Evolutionary conservation across 2,888 invertebrate genomes (phyloP).

Genomic region (Epirrita christyi): DNA sequence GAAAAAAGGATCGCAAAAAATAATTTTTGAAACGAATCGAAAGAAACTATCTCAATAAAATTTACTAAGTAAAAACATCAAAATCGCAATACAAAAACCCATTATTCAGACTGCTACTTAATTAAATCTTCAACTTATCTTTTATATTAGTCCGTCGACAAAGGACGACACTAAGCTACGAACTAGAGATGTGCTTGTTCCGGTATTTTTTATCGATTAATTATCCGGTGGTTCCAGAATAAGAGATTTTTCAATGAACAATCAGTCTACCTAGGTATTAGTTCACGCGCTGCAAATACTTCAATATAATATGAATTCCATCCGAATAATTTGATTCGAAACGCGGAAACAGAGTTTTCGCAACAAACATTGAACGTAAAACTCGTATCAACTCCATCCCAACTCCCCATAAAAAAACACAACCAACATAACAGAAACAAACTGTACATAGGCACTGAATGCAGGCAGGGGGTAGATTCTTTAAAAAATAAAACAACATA

Average conservation of each 20-base stretch:
- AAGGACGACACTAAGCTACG: conserved; percentile 23
- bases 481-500: background rate
- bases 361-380: background rate
- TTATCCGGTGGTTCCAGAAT: background rate
- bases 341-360: background rate
- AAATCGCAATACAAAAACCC: conserved; percentile 22
- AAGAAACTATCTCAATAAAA: conserved; percentile 12
- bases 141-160: conserved; percentile 23
- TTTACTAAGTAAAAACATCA: conserved; percentile 22
- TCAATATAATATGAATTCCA: too few relatives aligned
- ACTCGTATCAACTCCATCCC: background rate
- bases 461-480: background rate
- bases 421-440: too few relatives aligned
- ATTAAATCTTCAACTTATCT: conserved; percentile 36
- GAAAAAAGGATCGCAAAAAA: background rate
- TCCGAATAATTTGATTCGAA: background rate
- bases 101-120: conserved; percentile 27
- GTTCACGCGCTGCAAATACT: too few relatives aligned
- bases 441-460: background rate
- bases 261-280: too few relatives aligned
- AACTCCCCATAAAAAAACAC: background rate
- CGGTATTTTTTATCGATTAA: conserved; percentile 7
- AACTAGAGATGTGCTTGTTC: conserved; percentile 16
- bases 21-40: conserved; percentile 2
- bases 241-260: background rate